Base-by-base conservation (phyloP, 2,888 invertebrate genomes). In the Ischnus inquisitorius region DNA sequence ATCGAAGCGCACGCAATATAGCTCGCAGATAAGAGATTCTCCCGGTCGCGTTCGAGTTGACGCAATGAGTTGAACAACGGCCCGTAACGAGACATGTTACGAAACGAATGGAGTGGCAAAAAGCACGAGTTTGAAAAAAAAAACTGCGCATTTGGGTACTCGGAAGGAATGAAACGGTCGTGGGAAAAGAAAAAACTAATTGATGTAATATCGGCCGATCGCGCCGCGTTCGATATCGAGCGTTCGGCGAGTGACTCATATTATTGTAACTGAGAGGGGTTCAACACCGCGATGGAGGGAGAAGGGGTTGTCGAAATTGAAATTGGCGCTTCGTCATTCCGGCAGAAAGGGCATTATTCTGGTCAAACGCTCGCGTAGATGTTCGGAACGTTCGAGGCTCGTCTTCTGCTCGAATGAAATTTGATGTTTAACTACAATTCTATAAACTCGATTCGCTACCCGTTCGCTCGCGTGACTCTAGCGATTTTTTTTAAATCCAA, bases 321-420 rank as follows among this genome's bases (percentile, higher is more conserved):
- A 82, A 79, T 80, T 74, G 62, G 48, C 72, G 80, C 51, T 68
- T 14, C 46, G 2, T 46, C 12, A 3, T n/a, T 14, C 60, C 19
- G 14, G 22, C 3, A 25, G 54, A 54, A 19, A 34, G 14, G n/a
- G 64, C 39, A 48, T 41, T 39, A 71, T 28, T 41, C 10, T 3
- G 14, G 22, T 19, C 57, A 19, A 22, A 22, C 74, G 62, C 69
- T 79, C 64, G 43, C 41, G 34, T 46, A 64, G 64, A 77, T 74
- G 62, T 67, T 64, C 46, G 69, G 34, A 68, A 34, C 64, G 69
- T 64, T 22, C 16, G 41, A 48, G 62, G 22, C 57, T 46, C 28
- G 34, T 65, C 79, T 79, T 79, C n/a, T n/a, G n/a, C 79, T 83
- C 79, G 83, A 65, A 43, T 57, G 57, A 46, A 83, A 83, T 83